Percentiles rank a stretch among this genome's conserved stretches.
Evolutionary conservation across 2,797 vertebrate genomes (phyloP).

Genomic region (Lindbergichthys nudifrons): DNA sequence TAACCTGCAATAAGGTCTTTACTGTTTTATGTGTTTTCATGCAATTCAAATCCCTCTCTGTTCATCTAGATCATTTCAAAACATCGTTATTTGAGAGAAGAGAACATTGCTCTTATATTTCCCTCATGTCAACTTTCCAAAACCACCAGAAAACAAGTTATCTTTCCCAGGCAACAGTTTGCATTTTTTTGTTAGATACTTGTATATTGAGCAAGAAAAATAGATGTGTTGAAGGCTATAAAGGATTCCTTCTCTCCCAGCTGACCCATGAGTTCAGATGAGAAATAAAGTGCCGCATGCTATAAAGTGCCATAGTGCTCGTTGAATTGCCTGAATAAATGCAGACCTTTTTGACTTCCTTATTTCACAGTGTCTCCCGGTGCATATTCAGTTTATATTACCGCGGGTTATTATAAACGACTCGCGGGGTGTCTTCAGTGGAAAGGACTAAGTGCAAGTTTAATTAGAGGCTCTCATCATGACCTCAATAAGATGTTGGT

Average conservation of each 20-base stretch:
- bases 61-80: neutral
- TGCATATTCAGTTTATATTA: conserved; percentile 72
- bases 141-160: neutral
- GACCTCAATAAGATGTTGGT: conserved; percentile 56
- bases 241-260: conserved; percentile 48
- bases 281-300: conserved; percentile 65
- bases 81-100: neutral
- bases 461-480: conserved; percentile 63
- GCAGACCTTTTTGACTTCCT: conserved; percentile 67
- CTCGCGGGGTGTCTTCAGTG: conserved; percentile 52
- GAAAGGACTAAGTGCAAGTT: conserved; percentile 60
- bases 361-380: conserved; percentile 60
- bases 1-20: neutral
- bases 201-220: conserved; percentile 30
- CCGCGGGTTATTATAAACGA: conserved; percentile 70
- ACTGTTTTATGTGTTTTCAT: neutral
- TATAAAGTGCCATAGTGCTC: conserved; percentile 64
- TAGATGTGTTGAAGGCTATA: conserved; percentile 41
- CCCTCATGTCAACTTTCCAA: neutral
- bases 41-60: neutral
- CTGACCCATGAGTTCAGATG: conserved; percentile 54
- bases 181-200: conserved; percentile 39
- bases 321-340: conserved; percentile 58
- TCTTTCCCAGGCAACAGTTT: conserved; percentile 40
- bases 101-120: conserved; percentile 1